Percentiles rank a stretch among this genome's conserved stretches.
These are phyloP conservation scores for Drosophila elegans DNA, from an alignment of 1,140 invertebrate species.

Conservation along the genomic window DNA sequence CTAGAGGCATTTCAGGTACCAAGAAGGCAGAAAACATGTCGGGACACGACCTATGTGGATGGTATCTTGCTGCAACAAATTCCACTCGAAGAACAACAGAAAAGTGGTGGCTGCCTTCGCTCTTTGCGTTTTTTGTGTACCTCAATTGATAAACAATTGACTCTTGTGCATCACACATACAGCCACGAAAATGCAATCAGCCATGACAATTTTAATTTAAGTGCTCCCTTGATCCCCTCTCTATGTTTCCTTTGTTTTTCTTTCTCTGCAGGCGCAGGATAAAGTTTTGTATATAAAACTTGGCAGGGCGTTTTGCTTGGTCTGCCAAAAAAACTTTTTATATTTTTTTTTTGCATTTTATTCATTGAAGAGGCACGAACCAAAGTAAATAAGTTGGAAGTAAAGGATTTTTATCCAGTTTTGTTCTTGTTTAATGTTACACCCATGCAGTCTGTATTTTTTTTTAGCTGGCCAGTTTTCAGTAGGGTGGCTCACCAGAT, in stretches of 20 bases:
- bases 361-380: slow-evolving; percentile 46
- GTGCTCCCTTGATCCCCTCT: slow-evolving; percentile 13
- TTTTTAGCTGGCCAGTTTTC: slow-evolving; percentile 6
- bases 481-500: slow-evolving; percentile 20
- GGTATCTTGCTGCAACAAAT: slow-evolving; percentile 42
- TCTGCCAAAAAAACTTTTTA: slow-evolving; percentile 35
- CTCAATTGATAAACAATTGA: slow-evolving; percentile 80
- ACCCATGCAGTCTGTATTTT: slow-evolving; percentile 18
- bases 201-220: slow-evolving; percentile 64
- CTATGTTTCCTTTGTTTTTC: background rate
- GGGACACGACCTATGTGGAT: slow-evolving; percentile 60
- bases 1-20: slow-evolving; percentile 43
- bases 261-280: slow-evolving; percentile 10
- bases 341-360: slow-evolving; percentile 12
- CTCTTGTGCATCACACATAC: slow-evolving; percentile 52
- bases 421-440: slow-evolving; percentile 39
- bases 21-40: slow-evolving; percentile 36
- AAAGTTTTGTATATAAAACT: slow-evolving; percentile 46
- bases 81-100: slow-evolving; percentile 44
- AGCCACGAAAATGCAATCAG: slow-evolving; percentile 68
- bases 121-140: slow-evolving; percentile 12
- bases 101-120: slow-evolving; percentile 34
- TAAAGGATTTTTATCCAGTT: slow-evolving; percentile 20
- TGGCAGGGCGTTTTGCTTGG: slow-evolving; percentile 40
- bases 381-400: slow-evolving; percentile 38